Conservation (phyloP, 2,797 vertebrate species). For the Karalla daura region DNA sequence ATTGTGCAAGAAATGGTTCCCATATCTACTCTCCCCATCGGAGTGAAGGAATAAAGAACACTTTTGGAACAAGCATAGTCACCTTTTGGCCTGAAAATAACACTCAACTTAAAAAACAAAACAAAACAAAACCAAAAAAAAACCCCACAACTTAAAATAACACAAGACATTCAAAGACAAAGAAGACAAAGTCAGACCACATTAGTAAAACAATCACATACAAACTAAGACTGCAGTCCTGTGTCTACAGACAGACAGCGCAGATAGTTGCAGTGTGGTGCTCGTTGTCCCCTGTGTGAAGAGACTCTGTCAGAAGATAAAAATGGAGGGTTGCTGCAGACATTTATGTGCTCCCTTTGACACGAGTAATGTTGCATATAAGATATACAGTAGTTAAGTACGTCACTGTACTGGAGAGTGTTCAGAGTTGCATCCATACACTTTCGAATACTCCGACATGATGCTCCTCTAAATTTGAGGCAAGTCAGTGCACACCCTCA, state of each 20-base stretch:
- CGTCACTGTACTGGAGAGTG: slow-evolving; percentile 40
- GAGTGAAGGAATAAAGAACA: slow-evolving; percentile 59
- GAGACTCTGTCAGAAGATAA: slow-evolving; percentile 10
- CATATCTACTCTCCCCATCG: slow-evolving; percentile 33
- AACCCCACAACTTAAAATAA: neutral
- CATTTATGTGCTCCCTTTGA: slow-evolving; percentile 40
- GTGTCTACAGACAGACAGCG: slow-evolving; percentile 18
- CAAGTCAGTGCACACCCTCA: slow-evolving; percentile 4
- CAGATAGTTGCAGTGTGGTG: slow-evolving; percentile 18
- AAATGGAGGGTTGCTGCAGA: slow-evolving; percentile 35
- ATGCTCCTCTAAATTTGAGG: slow-evolving; percentile 19
- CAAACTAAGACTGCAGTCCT: slow-evolving; percentile 15
- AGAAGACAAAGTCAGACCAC: slow-evolving; percentile 30
- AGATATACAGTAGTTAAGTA: slow-evolving; percentile 39
- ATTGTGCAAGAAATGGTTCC: slow-evolving; percentile 74
- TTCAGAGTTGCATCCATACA: slow-evolving; percentile 30
- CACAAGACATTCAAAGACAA: slow-evolving; percentile 36
- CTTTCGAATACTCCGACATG: slow-evolving; percentile 26
- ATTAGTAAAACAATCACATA: slow-evolving; percentile 33
- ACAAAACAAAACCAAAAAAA: slow-evolving; percentile 37
- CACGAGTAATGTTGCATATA: slow-evolving; percentile 45
- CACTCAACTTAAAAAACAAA: too few species aligned
- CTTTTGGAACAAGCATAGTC: slow-evolving; percentile 65
- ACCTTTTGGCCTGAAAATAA: slow-evolving; percentile 63
- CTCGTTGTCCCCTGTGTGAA: slow-evolving; percentile 26